Evolutionary conservation across 2,888 invertebrate species (phyloP), one percentile per base, ranked within the genome.

Genomic region (Poecilobothrus nobilitatus): DNA sequence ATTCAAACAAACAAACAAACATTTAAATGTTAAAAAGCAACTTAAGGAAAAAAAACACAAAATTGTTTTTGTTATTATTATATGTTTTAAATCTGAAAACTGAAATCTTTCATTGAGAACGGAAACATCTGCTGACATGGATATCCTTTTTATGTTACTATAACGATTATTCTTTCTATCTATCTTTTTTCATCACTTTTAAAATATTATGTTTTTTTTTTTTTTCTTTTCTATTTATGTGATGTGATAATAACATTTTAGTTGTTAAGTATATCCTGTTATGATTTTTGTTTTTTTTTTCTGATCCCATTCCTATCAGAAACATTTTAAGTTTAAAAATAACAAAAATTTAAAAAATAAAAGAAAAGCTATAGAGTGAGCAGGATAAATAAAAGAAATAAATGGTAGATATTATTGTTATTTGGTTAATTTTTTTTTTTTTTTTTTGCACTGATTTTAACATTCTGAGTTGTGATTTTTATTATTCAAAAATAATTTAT

Each of bases 131-230:
- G 53, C 53, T 53, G 53, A 53, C 53, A 53, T 53, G 53, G 53
- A 53, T 53, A 53, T 53, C 53, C 53, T 53, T 53, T 53, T 53
- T 53, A 53, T 53, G 53, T 53, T 53, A 53, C 53, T 53, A 53
- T 53, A 53, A 53, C n/a, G n/a, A 15, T 53, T 12, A 18, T 53
- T 18, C 12, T 53, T 53, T 53, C 53, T 53, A 53, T 53, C 53
- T 18, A 53, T 41, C 9, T 41, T 41, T n/a, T 53, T n/a, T 53
- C 53, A 18, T 53, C 53, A 15, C 18, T 53, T 53, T 12, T 53
- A 5, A 12, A 41, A 27, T 27, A 27, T 37, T 37, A 53, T 53
- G 18, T 18, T 53, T 15, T 53, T 1, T 53, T 37, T 37, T 37
- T 37, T 3, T 12, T 37, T 18, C 18, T 53, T 53, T 18, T 53